Evolutionary conservation across 2,113 vertebrate species (phyloP).

Genomic region (Nerophis lumbriciformis): DNA sequence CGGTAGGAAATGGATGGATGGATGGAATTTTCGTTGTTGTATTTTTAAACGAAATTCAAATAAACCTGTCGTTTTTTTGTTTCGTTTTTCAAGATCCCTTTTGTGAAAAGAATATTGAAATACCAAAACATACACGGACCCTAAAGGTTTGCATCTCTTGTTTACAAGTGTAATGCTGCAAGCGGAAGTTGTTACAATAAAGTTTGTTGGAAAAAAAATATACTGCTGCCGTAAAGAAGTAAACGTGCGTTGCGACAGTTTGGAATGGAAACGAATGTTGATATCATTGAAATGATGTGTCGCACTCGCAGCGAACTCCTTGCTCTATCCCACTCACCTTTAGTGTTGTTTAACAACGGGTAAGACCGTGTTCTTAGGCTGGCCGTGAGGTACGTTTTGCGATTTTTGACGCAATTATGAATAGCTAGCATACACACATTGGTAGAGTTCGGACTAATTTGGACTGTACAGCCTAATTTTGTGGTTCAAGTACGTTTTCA

Average conservation of each 20-base stretch:
- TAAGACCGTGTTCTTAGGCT: not conserved
- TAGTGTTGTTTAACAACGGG: too few species aligned
- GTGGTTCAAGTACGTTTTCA: not conserved
- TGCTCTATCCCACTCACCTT: not conserved
- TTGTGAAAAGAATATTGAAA: too few species aligned
- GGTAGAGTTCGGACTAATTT: slow-evolving; percentile 10
- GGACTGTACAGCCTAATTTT: not conserved
- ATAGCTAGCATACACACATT: slow-evolving; percentile 1
- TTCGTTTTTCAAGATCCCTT: too few species aligned
- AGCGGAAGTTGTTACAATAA: not conserved
- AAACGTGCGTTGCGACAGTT: not conserved
- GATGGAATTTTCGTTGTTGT: too few species aligned
- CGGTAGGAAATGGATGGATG: too few species aligned
- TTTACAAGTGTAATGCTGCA: not conserved
- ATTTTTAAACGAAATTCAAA: too few species aligned
- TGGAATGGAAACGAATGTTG: not conserved
- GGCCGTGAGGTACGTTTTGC: not conserved
- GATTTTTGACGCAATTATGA: slow-evolving; percentile 5
- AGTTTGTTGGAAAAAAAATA: not conserved
- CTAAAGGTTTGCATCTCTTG: too few species aligned
- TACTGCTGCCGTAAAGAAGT: slow-evolving; percentile 4
- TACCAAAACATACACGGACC: too few species aligned
- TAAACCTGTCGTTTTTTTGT: too few species aligned
- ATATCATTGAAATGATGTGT: not conserved
- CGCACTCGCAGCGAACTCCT: too few species aligned